A percentile compares a stretch with the other conserved stretches of the same genome.
phyloP scores from a whole-genome alignment of 2,888 invertebrate species.

The Xylota segnis region DNA sequence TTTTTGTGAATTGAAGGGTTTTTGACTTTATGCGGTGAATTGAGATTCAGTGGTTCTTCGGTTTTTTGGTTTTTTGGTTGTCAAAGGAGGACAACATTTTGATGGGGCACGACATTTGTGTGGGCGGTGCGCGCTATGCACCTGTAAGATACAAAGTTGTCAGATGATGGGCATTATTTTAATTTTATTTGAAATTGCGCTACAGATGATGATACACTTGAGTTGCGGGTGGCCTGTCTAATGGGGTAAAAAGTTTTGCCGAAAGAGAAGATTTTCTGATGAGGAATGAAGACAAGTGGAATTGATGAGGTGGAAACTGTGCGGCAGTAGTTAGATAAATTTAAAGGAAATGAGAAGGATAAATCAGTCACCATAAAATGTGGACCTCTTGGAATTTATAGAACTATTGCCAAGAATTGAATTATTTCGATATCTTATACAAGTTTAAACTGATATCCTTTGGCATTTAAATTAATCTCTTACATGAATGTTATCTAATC shows the following conservation, averaged over 20 bases:
- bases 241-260: conserved; percentile 6
- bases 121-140: background rate
- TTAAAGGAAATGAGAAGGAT: background rate
- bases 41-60: conserved; percentile 26
- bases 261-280: conserved; percentile 1
- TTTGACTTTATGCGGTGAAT: conserved; percentile 62
- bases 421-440: too few relatives aligned
- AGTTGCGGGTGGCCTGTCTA: background rate
- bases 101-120: conserved; percentile 30
- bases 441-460: too few relatives aligned
- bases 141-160: conserved; percentile 21
- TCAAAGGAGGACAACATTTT: background rate
- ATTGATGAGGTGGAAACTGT: background rate
- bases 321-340: background rate
- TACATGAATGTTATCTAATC: too few relatives aligned
- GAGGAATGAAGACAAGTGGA: conserved; percentile 1
- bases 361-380: background rate
- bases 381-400: too few relatives aligned
- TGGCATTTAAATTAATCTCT: too few relatives aligned
- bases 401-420: too few relatives aligned
- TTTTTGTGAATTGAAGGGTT: conserved; percentile 60
- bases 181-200: conserved; percentile 1
- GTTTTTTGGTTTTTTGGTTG: conserved; percentile 8
- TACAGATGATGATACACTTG: background rate
- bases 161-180: conserved; percentile 8